Conservation (phyloP, 2,888 invertebrate genomes). For the Noctua pronuba region DNA sequence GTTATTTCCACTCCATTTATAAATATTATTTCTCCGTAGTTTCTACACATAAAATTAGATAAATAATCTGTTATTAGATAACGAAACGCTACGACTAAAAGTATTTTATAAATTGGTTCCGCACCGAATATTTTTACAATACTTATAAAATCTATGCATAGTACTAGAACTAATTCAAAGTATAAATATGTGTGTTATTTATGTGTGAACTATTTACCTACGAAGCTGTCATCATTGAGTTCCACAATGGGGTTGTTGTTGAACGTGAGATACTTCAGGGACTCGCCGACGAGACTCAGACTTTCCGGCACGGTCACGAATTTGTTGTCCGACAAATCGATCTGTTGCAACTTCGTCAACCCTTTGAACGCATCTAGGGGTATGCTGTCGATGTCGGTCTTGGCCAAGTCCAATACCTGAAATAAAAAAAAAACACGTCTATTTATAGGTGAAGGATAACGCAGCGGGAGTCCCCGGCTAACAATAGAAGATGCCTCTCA, state of each 20-base stretch:
- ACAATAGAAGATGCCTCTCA: conserved; percentile 34
- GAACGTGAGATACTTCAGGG: conserved; percentile 90
- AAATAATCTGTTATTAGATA: conserved; percentile 13
- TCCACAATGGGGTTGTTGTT: conserved; percentile 91
- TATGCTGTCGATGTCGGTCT: conserved; percentile 90
- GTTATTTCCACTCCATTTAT: conserved; percentile 2
- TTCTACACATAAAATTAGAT: conserved; percentile 27
- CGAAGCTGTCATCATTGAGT: conserved; percentile 91
- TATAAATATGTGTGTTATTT: conserved; percentile 5
- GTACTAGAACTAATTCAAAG: neutral
- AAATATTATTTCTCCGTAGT: conserved; percentile 13
- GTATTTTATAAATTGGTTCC: conserved; percentile 13
- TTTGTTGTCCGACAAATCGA: conserved; percentile 91
- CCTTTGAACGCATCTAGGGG: conserved; percentile 89
- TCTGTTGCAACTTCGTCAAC: conserved; percentile 86
- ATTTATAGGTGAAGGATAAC: conserved; percentile 39
- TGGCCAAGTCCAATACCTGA: conserved; percentile 90
- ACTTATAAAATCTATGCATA: neutral
- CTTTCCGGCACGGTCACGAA: conserved; percentile 91
- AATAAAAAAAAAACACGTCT: conserved; percentile 55
- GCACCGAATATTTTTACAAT: conserved; percentile 7
- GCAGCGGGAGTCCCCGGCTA: conserved; percentile 49
- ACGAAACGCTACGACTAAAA: conserved; percentile 13
- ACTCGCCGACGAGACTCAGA: conserved; percentile 88
- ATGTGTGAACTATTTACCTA: conserved; percentile 85